Evolutionary conservation across 1,140 invertebrate species (phyloP).

Genomic region (Cotesia typhae): DNA sequence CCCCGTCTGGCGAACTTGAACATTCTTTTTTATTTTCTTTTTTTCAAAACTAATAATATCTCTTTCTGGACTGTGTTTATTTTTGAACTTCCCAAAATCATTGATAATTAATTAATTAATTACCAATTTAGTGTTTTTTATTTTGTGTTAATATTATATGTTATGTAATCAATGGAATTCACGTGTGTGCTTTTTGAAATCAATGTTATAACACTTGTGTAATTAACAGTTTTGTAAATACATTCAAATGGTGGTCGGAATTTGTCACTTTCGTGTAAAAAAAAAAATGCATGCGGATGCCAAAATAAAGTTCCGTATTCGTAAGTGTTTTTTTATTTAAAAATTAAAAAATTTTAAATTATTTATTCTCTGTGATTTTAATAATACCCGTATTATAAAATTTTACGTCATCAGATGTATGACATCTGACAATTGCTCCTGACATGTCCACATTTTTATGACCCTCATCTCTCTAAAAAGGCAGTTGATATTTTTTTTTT

Average conservation of each 20-base stretch:
- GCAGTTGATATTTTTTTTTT: background rate
- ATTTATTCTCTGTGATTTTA: too few relatives aligned
- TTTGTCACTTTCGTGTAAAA: conserved; percentile 49
- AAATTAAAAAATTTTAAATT: background rate
- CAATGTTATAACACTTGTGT: too few relatives aligned
- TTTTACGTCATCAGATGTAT: background rate
- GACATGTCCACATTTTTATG: background rate
- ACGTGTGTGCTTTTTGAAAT: too few relatives aligned
- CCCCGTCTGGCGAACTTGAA: conserved; percentile 52
- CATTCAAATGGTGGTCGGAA: conserved; percentile 52
- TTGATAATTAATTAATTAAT: background rate
- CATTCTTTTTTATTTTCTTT: conserved; percentile 25
- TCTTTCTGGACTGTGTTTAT: too few relatives aligned
- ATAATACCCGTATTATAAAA: background rate
- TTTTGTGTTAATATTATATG: too few relatives aligned
- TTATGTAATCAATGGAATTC: too few relatives aligned
- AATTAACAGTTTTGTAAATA: conserved; percentile 8
- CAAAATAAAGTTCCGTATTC: conserved; percentile 48
- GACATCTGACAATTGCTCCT: background rate
- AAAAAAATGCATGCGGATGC: conserved; percentile 53
- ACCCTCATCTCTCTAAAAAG: background rate
- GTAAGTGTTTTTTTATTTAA: conserved; percentile 46
- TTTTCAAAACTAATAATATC: background rate
- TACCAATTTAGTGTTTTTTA: too few relatives aligned
- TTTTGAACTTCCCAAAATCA: background rate